Percentiles rank a stretch among this genome's conserved stretches.
Evolutionary conservation across 2,797 vertebrate genomes (phyloP).

Genomic region (Micropoecilia bifurca): DNA sequence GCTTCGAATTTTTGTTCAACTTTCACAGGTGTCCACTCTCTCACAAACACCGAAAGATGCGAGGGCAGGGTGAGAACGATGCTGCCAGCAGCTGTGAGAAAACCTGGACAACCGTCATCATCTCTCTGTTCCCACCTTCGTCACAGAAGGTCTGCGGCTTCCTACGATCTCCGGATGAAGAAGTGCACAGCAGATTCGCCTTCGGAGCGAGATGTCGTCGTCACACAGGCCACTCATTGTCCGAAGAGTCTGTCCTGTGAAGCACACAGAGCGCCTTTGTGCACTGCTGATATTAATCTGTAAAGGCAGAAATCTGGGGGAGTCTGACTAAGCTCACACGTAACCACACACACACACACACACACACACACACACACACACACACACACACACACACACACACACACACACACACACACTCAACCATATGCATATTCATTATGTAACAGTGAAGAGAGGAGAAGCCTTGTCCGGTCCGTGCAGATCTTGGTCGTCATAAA

Average conservation of each 20-base stretch:
- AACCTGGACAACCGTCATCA: constrained; percentile 11
- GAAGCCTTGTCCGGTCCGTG: constrained; percentile 41
- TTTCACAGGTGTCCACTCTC: background rate
- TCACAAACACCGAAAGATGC: background rate
- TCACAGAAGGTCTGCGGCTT: constrained; percentile 47
- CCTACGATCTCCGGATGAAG: constrained; percentile 46
- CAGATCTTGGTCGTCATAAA: constrained; percentile 32
- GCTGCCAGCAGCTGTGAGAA: constrained; percentile 30
- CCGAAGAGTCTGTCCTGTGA: constrained; percentile 66
- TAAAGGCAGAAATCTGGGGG: constrained; percentile 73
- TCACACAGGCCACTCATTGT: constrained; percentile 78
- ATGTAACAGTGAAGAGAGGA: constrained; percentile 59
- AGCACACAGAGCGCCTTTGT: constrained; percentile 79
- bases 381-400: constrained; percentile 48
- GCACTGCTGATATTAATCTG: constrained; percentile 78
- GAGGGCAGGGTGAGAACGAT: background rate
- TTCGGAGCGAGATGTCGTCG: constrained; percentile 63
- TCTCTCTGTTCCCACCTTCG: constrained; percentile 56
- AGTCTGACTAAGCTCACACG: constrained; percentile 73
- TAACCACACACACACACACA: constrained; percentile 55
- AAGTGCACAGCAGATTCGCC: constrained; percentile 60
- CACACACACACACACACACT: constrained; percentile 46
- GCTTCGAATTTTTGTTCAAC: background rate
- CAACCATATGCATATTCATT: constrained; percentile 68
- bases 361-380: constrained; percentile 47